phyloP scores from a whole-genome alignment of 2,797 vertebrate species.

The Forpus xanthops region DNA sequence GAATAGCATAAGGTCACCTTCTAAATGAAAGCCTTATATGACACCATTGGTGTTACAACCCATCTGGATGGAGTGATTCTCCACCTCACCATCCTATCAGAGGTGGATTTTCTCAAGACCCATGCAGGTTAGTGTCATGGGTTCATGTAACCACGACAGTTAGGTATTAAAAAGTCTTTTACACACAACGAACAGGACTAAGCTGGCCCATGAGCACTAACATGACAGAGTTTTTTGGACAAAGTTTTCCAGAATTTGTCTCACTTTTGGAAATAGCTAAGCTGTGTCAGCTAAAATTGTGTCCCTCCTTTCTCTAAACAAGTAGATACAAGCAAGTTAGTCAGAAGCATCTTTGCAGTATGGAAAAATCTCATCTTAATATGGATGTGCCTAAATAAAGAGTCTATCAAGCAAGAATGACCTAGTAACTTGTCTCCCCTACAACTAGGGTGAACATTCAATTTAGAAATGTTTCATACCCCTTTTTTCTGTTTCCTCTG shows the following conservation, averaged over 20 bases:
- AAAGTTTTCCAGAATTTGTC: neutral
- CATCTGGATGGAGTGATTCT: neutral
- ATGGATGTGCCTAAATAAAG: neutral
- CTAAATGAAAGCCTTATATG: neutral
- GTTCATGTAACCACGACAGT: no score
- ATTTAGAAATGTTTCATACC: neutral
- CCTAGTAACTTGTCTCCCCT: neutral
- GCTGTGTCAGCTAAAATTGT: neutral
- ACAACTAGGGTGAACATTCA: neutral
- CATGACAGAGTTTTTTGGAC: neutral
- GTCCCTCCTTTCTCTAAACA: neutral
- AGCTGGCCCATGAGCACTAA: neutral
- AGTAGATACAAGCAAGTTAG: neutral
- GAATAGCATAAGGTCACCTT: neutral
- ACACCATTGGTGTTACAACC: neutral
- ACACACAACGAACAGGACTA: neutral
- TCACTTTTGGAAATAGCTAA: neutral
- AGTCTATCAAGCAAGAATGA: neutral
- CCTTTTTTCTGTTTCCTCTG: neutral
- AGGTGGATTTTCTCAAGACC: neutral
- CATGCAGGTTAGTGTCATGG: no score
- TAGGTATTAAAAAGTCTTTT: neutral
- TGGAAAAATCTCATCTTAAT: neutral
- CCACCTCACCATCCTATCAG: neutral
- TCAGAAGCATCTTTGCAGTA: neutral